Percentiles rank a stretch among this genome's conserved stretches.
Evolutionary conservation across 92 coral and sea anemone species (phyloP).

Genomic region (Epizoanthus rinbou): DNA sequence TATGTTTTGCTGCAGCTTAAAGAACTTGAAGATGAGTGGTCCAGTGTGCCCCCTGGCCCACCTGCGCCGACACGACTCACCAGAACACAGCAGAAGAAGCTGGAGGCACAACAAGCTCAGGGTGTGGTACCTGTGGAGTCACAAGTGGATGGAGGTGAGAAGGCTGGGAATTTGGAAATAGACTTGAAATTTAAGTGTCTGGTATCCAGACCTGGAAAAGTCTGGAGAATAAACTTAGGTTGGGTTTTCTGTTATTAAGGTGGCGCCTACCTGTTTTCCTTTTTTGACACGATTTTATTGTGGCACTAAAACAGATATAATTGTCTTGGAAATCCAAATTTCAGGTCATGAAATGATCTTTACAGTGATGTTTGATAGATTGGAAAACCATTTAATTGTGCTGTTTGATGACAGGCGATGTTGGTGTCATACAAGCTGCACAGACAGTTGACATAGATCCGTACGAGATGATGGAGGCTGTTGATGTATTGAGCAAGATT

Average conservation of each 20-base stretch:
- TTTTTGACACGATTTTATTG: too few species aligned
- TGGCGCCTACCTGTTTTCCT: too few species aligned
- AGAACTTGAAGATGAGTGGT: conserved; percentile 98
- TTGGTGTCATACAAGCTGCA: conserved; percentile 36
- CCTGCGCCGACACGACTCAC: conserved; percentile 95
- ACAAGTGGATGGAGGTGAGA: conserved; percentile 35
- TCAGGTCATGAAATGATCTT: too few species aligned
- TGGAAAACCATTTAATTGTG: too few species aligned
- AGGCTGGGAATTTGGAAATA: too few species aligned
- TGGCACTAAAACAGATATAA: too few species aligned
- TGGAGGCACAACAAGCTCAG: conserved; percentile 81
- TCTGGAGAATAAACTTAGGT: too few species aligned
- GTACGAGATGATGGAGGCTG: conserved; percentile 92
- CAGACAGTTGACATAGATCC: conserved; percentile 86
- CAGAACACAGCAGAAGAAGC: conserved; percentile 91
- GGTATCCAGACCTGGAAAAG: too few species aligned
- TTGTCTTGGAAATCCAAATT: too few species aligned
- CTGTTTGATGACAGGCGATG: conserved; percentile 5
- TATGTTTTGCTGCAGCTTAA: conserved; percentile 63
- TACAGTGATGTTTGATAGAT: too few species aligned
- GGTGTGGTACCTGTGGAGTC: conserved; percentile 49
- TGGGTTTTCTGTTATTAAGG: too few species aligned
- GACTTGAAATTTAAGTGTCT: too few species aligned
- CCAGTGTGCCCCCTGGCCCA: conserved; percentile 81
- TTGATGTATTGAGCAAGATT: conserved; percentile 87